Base-by-base conservation (phyloP, 2,888 invertebrate species). In the Chrysodeixis includens region DNA sequence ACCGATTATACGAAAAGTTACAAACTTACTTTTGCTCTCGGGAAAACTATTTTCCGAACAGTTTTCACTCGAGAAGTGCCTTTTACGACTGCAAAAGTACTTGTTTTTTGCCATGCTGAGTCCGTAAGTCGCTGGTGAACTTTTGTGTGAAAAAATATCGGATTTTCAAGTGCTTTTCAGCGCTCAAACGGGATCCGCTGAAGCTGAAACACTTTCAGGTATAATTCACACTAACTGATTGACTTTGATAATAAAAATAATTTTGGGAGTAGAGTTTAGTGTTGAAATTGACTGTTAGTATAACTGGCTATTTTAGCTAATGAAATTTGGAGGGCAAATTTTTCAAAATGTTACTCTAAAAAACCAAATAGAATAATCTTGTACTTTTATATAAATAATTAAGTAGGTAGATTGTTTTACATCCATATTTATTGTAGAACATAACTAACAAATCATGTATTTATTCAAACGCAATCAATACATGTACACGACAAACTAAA, bases 141-240 rank as follows among this genome's bases (percentile, higher is more conserved):
- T 59, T 70, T 32, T 64, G 62, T 56, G 20, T 9, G 51, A 30
- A 62, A 66, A 71, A 75, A 75, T 78, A 69, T 76, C 61, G 58
- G 72, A 73, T 79, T 71, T 73, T 70, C 64, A 58, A 72, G 75
- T 59, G 57, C 64, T 66, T 74, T 70, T 57, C 49, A 70, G 61
- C 35, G 55, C 22, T 61, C 32, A 32, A 62, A 58, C 60, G 32
- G 64, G 56, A 63, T 68, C 58, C 12, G 9, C 10, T 46, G 26
- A n/a, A 49, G 20, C 8, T 35, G 56, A 53, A 49, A 16, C 30
- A 20, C 8, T 16, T 22, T 8, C 51, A 22, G 32, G 20, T 57
- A 57, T 26, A 69, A 7, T 55, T 57, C 54, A 30, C 44, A 55
- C 53, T 52, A 22, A 52, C 14, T 26, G 52, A 22, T 26, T 1